phyloP scores from a whole-genome alignment of 2,797 vertebrate genomes.

The Alosa sapidissima region DNA sequence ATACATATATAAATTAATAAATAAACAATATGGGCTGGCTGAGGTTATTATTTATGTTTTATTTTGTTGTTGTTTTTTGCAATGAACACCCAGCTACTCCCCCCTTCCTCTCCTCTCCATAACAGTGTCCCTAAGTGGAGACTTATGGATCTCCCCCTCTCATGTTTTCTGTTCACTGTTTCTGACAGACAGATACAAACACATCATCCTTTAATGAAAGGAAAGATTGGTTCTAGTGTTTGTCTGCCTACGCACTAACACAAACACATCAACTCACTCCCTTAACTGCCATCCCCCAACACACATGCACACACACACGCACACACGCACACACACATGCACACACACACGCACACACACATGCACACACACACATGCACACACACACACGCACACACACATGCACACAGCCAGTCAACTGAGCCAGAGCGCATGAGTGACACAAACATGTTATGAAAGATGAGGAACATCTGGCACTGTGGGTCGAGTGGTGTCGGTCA shows the following conservation, averaged over 20 bases:
- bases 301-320: background rate
- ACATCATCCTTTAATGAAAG: background rate
- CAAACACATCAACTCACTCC: background rate
- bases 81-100: background rate
- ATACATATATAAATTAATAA: background rate
- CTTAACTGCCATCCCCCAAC: background rate
- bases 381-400: background rate
- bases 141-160: background rate
- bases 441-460: slow-evolving; percentile 75
- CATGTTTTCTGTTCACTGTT: background rate
- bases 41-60: background rate
- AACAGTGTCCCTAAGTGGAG: background rate
- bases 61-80: background rate
- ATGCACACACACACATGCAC: background rate
- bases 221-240: background rate
- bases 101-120: background rate
- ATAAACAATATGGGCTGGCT: background rate
- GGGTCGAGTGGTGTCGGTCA: slow-evolving; percentile 55
- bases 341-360: background rate
- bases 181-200: background rate
- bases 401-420: slow-evolving; percentile 28
- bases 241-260: background rate
- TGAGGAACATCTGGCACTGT: slow-evolving; percentile 72
- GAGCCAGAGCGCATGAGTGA: slow-evolving; percentile 43
- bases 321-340: background rate